Evolutionary conservation across 2,888 invertebrate genomes (phyloP).

Genomic region (Torymus auratus): DNA sequence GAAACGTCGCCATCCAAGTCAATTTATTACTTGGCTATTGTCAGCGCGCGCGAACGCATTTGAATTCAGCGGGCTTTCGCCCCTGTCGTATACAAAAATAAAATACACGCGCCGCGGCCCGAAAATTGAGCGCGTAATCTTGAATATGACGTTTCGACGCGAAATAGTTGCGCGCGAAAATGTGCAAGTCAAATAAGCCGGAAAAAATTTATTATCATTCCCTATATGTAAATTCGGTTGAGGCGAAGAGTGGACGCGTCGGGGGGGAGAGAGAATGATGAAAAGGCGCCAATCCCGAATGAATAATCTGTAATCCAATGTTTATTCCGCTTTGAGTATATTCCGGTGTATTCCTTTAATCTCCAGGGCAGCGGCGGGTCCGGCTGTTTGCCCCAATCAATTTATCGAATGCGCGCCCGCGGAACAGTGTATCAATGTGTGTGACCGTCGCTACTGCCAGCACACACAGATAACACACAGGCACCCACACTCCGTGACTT

Average conservation of each 20-base stretch:
- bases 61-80: constrained; percentile 2
- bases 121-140: not conserved
- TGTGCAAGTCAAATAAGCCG: not conserved
- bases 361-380: constrained; percentile 18
- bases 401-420: constrained; percentile 64
- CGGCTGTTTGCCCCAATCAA: constrained; percentile 68
- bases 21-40: constrained; percentile 42
- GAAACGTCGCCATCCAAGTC: constrained; percentile 34
- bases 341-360: constrained; percentile 46
- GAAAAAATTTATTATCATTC: constrained; percentile 1
- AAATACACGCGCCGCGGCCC: not conserved
- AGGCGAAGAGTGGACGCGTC: not conserved
- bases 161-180: no score
- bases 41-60: constrained; percentile 22
- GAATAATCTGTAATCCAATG: constrained; percentile 41
- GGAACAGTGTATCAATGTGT: constrained; percentile 60
- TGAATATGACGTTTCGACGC: no score
- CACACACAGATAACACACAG: constrained; percentile 12
- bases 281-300: constrained; percentile 30
- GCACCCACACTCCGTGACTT: constrained; percentile 74
- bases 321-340: constrained; percentile 45
- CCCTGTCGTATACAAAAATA: constrained; percentile 8
- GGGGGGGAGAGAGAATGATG: not conserved
- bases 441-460: constrained; percentile 59
- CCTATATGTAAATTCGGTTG: not conserved